Percentiles rank a stretch among this genome's conserved stretches.
Evolutionary conservation across 2,888 invertebrate genomes (phyloP).

Genomic region (Aspidiotus destructor): DNA sequence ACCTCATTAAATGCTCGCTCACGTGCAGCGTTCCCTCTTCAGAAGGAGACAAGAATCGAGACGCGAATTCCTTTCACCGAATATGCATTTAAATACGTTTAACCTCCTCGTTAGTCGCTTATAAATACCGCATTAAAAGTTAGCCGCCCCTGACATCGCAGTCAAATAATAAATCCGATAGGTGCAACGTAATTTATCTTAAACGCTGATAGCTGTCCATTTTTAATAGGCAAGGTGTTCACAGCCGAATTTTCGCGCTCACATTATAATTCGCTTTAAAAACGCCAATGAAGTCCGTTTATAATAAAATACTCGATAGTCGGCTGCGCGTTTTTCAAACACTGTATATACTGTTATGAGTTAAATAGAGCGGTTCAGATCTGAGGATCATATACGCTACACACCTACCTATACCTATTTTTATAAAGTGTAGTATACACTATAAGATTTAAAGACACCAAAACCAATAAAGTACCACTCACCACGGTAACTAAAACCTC

Average conservation of each 20-base stretch:
- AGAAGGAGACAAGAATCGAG: too few species aligned
- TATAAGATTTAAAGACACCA: not conserved
- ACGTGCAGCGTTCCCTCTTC: too few species aligned
- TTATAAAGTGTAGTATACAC: too few species aligned
- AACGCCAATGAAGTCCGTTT: constrained; percentile 7
- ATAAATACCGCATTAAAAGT: too few species aligned
- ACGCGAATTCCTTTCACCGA: too few species aligned
- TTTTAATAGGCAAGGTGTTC: too few species aligned
- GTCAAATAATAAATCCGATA: constrained; percentile 4
- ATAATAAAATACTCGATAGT: not conserved
- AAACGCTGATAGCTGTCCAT: too few species aligned
- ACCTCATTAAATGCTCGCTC: too few species aligned
- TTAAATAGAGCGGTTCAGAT: constrained; percentile 4
- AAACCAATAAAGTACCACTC: constrained; percentile 23
- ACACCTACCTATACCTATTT: not conserved
- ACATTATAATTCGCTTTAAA: constrained; percentile 12
- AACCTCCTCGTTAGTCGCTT: too few species aligned
- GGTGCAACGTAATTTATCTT: not conserved
- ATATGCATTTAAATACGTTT: too few species aligned
- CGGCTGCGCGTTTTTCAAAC: too few species aligned
- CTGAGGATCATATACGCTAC: not conserved
- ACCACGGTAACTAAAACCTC: constrained; percentile 16
- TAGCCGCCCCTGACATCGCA: not conserved
- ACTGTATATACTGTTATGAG: not conserved
- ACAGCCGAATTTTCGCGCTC: constrained; percentile 1